phyloP scores from a whole-genome alignment of 2,888 invertebrate species.

The Germaria angustata region DNA sequence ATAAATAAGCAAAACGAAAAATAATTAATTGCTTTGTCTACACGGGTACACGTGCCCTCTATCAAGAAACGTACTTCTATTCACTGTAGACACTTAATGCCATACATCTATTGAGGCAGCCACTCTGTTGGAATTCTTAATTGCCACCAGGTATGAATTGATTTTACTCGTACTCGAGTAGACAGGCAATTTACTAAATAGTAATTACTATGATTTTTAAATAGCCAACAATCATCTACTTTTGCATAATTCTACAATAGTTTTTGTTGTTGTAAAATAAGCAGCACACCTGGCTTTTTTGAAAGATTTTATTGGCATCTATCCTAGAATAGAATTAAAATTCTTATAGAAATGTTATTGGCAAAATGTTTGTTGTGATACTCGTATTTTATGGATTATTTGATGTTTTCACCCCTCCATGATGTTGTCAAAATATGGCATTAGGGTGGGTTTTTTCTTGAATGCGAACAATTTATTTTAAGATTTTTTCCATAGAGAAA shows the following conservation, averaged over 20 bases:
- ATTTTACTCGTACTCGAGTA: neutral
- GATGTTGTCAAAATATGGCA: conserved; percentile 53
- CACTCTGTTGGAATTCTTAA: neutral
- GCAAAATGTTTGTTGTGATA: neutral
- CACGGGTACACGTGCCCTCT: conserved; percentile 6
- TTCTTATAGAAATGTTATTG: neutral
- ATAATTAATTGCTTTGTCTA: neutral
- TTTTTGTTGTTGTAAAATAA: neutral
- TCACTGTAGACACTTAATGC: neutral
- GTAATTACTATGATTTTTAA: neutral
- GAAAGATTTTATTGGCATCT: neutral
- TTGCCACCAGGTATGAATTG: neutral
- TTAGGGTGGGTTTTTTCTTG: neutral
- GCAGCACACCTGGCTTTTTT: conserved; percentile 34
- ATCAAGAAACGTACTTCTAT: neutral
- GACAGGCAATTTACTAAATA: neutral
- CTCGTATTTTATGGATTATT: neutral
- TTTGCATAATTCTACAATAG: neutral
- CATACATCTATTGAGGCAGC: neutral
- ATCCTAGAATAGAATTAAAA: neutral
- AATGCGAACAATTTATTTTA: neutral
- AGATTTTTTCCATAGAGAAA: too few relatives aligned
- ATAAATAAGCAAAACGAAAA: neutral
- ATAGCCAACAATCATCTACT: neutral
- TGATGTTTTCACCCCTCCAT: conserved; percentile 40